A percentile compares a stretch with the other conserved stretches of the same genome.
Conservation (phyloP, 2,797 vertebrate genomes). For the Sebastes itinus region DNA sequence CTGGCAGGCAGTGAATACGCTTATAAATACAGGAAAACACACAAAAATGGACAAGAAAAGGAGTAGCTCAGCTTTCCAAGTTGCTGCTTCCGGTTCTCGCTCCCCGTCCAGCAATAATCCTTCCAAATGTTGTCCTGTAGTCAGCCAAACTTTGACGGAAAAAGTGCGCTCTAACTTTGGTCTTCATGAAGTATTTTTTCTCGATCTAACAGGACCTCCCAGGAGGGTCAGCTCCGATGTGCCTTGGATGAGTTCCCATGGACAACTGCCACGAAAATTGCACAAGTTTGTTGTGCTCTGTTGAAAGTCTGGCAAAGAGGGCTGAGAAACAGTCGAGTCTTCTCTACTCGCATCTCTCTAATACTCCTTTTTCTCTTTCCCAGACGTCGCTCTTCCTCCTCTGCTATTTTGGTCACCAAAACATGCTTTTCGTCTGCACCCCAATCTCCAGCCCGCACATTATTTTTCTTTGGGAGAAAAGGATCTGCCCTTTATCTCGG, state of each 20-base stretch:
- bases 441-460: conserved; percentile 65
- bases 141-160: conserved; percentile 44
- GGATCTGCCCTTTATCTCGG: conserved; percentile 71
- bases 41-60: conserved; percentile 5
- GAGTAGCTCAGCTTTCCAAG: conserved; percentile 50
- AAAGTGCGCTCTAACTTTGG: conserved; percentile 57
- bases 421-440: conserved; percentile 68
- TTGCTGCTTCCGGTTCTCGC: conserved; percentile 36
- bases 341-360: conserved; percentile 59
- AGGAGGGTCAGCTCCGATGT: conserved; percentile 62
- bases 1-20: conserved; percentile 31
- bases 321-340: conserved; percentile 58
- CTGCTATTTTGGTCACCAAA: conserved; percentile 74
- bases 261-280: conserved; percentile 74
- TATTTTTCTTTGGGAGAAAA: conserved; percentile 74
- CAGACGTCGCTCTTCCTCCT: conserved; percentile 71
- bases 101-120: conserved; percentile 50
- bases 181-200: conserved; percentile 62
- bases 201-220: conserved; percentile 77
- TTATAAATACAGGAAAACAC: conserved; percentile 24
- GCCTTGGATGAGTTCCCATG: conserved; percentile 77
- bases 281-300: conserved; percentile 75
- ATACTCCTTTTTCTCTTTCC: conserved; percentile 53
- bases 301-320: conserved; percentile 61
- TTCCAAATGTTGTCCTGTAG: conserved; percentile 48